Percentiles rank a stretch among this genome's conserved stretches.
Evolutionary conservation across 2,113 vertebrate species (phyloP).

Genomic region (Calidris pugnax): DNA sequence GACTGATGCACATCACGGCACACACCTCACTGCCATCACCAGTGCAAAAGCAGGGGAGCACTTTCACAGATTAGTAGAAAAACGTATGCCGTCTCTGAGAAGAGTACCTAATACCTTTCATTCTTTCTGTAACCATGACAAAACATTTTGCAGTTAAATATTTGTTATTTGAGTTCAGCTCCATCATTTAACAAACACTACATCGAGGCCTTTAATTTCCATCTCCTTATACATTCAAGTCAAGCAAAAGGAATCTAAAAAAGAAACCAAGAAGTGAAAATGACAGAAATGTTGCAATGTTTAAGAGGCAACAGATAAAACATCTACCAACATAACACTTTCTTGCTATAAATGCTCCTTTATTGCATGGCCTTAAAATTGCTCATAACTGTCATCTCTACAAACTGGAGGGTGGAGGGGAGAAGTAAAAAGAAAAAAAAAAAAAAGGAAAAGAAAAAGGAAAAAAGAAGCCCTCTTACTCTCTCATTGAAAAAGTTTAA

Average conservation of each 20-base stretch:
- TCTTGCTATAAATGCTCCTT: neutral
- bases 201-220: neutral
- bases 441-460: too few relatives aligned
- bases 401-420: neutral
- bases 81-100: neutral
- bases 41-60: neutral
- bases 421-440: too few relatives aligned
- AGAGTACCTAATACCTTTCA: neutral
- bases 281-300: neutral
- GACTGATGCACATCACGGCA: rapidly evolving
- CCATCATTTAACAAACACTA: neutral
- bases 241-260: neutral
- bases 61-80: neutral
- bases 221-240: neutral
- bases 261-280: neutral
- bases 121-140: neutral
- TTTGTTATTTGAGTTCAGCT: neutral
- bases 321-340: rapidly evolving
- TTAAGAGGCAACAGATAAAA: neutral
- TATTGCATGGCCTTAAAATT: neutral
- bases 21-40: neutral
- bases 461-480: rapidly evolving
- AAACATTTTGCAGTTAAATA: neutral
- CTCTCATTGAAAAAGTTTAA: neutral
- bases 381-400: neutral